Conservation (phyloP, 2,113 vertebrate genomes). For the Vidua chalybeata region DNA sequence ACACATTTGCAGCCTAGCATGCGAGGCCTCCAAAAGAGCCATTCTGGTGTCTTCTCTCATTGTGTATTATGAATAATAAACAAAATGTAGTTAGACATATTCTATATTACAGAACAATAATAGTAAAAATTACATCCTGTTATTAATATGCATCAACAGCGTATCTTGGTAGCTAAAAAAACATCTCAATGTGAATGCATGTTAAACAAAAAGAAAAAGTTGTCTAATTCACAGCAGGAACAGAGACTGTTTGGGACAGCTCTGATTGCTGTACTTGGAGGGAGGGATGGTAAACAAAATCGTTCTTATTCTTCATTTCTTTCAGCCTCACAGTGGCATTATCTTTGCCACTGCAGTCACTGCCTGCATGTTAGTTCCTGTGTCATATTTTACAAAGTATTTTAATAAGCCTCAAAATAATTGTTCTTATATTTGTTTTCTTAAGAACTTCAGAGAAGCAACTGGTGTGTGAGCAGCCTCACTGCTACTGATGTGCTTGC, state of each 20-base stretch:
- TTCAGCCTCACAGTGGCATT: neutral
- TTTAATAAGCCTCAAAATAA: neutral
- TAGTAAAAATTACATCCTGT: conserved; percentile 63
- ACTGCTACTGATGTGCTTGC: neutral
- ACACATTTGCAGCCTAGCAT: conserved; percentile 58
- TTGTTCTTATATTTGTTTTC: neutral
- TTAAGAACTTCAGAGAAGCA: neutral
- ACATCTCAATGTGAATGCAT: conserved; percentile 13
- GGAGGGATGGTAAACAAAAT: neutral
- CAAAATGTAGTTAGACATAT: conserved; percentile 56
- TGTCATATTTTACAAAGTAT: neutral
- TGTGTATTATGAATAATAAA: conserved; percentile 74
- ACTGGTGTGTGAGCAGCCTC: neutral
- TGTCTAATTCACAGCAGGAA: neutral
- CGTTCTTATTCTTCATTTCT: neutral
- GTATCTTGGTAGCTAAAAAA: neutral
- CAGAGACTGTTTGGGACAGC: neutral
- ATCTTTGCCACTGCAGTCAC: neutral
- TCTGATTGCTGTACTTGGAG: neutral
- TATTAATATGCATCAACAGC: conserved; percentile 48
- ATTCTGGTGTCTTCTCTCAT: conserved; percentile 72
- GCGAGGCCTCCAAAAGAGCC: conserved; percentile 71
- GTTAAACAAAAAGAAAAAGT: neutral
- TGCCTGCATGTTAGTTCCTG: neutral
- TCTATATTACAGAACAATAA: conserved; percentile 66